Conservation (phyloP, 1,140 invertebrate genomes). For the Acromyrmex echinatior region DNA sequence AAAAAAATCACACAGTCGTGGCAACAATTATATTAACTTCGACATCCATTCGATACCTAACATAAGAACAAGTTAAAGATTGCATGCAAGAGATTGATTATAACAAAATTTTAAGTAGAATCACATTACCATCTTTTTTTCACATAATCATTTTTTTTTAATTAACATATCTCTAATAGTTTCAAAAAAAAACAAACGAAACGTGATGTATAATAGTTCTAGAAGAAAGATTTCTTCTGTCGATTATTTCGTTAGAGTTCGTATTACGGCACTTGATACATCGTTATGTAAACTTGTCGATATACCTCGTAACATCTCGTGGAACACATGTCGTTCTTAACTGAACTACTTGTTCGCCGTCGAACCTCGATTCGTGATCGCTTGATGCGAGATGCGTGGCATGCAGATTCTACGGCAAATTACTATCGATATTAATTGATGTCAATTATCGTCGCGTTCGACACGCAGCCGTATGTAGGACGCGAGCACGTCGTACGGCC, state of each 20-base stretch:
- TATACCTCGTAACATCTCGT: conserved; percentile 63
- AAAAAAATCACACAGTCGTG: no score
- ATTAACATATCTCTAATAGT: neutral
- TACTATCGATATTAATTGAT: conserved; percentile 84
- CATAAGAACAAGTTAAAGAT: no score
- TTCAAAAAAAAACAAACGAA: neutral
- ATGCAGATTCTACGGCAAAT: conserved; percentile 72
- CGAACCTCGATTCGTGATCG: conserved; percentile 61
- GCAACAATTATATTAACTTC: no score
- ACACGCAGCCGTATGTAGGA: conserved; percentile 69
- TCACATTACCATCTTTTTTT: no score
- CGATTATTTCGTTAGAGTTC: neutral
- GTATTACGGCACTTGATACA: neutral
- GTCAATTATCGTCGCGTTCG: conserved; percentile 81
- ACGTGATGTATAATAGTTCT: neutral
- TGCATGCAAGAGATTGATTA: no score
- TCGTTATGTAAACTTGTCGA: conserved; percentile 65
- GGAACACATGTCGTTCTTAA: neutral
- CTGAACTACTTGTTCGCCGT: conserved; percentile 68
- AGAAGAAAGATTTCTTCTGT: neutral
- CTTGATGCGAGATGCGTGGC: conserved; percentile 3
- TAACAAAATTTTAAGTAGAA: no score
- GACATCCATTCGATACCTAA: no score
- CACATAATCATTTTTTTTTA: neutral
- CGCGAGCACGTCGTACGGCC: conserved; percentile 24